Evolutionary conservation across 2,797 vertebrate species (phyloP), one percentile per base, ranked within the genome.

Genomic region (Etheostoma perlongum): DNA sequence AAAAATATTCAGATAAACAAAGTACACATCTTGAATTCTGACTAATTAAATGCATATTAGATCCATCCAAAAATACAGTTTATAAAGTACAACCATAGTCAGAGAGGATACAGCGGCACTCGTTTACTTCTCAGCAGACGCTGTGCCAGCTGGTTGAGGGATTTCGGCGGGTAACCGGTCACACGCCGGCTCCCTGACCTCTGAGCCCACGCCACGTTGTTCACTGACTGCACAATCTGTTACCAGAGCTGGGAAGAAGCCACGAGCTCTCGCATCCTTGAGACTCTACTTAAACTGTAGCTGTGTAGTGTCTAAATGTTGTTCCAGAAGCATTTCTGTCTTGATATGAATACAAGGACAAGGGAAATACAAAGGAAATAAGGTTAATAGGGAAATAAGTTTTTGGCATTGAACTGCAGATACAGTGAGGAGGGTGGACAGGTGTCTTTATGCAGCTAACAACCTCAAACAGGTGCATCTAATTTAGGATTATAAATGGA

Each of bases 161-260:
- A 53, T 25, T 70, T 67, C 23, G 27, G 15, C 42, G 5, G 19
- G 19, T n/a, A 49, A 48, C 36, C 2, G 10, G 53, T 60, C 64
- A 21, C 27, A 27, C n/a, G 27, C 18, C 23, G 16, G 15, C 54
- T 68, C 64, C 55, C 64, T 52, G n/a, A 65, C 64, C 54, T 68
- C 68, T 19, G 5, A 40, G 23, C 62, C 47, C 21, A 47, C 33
- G 40, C 23, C 15, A 16, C 63, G 11, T 19, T 27, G 30, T 64
- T 59, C 30, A 49, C 74, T 25, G 49, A 33, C 57, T 64, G 27
- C 4, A 18, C 66, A 74, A 68, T 81, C 71, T 81, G 71, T 74
- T 47, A 12, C 58, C 15, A 51, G 42, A 59, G 61, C 73, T 23
- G 42, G 4, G n/a, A 13, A 62, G 21, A 59, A 47, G 30, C 65